Evolutionary conservation across 2,113 vertebrate species (phyloP).

Genomic region (Nyctibius bracteatus): DNA sequence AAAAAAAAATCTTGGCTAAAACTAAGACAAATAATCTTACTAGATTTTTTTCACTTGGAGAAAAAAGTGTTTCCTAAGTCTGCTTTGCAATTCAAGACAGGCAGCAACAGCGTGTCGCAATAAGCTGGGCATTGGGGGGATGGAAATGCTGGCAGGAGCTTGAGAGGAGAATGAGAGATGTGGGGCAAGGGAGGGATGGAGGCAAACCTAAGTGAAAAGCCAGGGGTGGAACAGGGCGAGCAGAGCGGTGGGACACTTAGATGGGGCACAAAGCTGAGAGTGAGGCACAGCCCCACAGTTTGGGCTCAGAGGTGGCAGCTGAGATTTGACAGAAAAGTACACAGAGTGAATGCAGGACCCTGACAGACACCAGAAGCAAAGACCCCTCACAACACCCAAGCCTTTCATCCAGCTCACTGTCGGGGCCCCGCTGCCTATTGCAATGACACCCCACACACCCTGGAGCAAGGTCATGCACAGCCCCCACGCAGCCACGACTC

Average conservation of each 20-base stretch:
- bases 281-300: neutral
- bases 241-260: neutral
- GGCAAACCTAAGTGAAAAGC: neutral
- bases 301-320: neutral
- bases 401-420: neutral
- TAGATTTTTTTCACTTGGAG: neutral
- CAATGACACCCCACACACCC: neutral
- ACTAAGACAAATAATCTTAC: neutral
- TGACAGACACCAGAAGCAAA: neutral
- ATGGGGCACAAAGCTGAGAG: neutral
- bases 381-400: neutral
- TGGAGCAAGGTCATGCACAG: neutral
- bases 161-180: neutral
- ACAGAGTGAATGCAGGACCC: neutral
- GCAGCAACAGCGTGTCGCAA: neutral
- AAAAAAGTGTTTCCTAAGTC: neutral
- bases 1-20: neutral
- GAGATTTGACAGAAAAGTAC: neutral
- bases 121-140: rapidly evolving
- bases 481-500: rapidly evolving
- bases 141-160: neutral
- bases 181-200: neutral
- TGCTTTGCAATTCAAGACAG: neutral
- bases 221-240: neutral
- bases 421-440: rapidly evolving